Evolutionary conservation across 1,140 invertebrate species (phyloP).

Genomic region (Tetramorium simillimum): DNA sequence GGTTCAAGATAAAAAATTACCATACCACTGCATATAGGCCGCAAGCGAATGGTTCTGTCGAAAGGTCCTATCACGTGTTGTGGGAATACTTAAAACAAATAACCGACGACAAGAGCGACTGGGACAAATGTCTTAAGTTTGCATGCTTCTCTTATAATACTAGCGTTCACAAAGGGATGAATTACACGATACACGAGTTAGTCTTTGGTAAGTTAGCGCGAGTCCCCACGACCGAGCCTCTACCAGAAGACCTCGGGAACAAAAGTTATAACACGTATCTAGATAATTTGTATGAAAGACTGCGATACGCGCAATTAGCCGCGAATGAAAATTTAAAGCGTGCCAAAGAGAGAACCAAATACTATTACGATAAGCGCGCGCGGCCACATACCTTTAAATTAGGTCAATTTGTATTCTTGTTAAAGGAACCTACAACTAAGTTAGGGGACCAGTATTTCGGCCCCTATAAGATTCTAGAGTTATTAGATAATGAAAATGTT

Average conservation of each 20-base stretch:
- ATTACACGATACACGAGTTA: neutral
- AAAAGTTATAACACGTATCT: constrained; percentile 13
- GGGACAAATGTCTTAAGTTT: neutral
- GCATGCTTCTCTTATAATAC: constrained; percentile 60
- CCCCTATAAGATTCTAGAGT: no score
- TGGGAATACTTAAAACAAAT: constrained; percentile 71
- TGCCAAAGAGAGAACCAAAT: no score
- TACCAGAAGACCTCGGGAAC: neutral
- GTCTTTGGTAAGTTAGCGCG: neutral
- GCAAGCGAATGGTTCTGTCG: constrained; percentile 62
- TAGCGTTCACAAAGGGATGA: constrained; percentile 61
- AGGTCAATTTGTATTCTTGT: no score
- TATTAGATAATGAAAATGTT: no score
- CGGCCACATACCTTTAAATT: no score
- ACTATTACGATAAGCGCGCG: no score
- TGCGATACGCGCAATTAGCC: neutral
- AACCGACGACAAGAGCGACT: neutral
- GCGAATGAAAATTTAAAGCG: constrained; percentile 10
- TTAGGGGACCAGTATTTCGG: no score
- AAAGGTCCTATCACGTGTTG: constrained; percentile 68
- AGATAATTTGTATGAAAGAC: neutral
- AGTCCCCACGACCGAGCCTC: neutral
- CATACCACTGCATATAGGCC: neutral
- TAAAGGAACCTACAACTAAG: no score
- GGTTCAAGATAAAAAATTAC: neutral